Conservation (phyloP, 2,888 invertebrate genomes). For the Epirrita christyi region DNA sequence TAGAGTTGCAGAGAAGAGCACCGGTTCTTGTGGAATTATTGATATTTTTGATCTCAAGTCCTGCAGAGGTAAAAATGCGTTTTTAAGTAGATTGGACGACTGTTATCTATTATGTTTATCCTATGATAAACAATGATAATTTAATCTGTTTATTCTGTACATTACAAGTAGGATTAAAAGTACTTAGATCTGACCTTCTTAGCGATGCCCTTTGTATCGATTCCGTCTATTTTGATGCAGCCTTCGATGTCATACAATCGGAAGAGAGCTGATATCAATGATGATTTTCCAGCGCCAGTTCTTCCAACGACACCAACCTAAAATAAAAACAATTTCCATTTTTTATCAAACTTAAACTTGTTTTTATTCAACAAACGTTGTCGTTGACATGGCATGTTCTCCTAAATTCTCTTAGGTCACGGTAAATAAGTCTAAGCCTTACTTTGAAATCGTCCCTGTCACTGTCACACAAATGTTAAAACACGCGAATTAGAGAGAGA, state of each 20-base stretch:
- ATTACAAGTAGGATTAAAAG: too few species aligned
- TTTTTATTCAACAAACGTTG: background rate
- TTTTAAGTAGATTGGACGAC: background rate
- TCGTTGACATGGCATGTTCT: too few species aligned
- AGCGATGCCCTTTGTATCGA: constrained; percentile 86
- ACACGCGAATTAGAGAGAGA: too few species aligned
- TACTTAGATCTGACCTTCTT: constrained; percentile 71
- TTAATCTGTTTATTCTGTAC: too few species aligned
- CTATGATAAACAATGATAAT: too few species aligned
- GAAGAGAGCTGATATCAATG: constrained; percentile 91
- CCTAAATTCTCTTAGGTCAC: too few species aligned
- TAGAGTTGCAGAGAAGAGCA: constrained; percentile 87
- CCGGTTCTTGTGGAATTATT: constrained; percentile 89
- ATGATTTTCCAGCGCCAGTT: constrained; percentile 94
- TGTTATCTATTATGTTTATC: background rate
- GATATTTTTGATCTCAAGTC: constrained; percentile 87
- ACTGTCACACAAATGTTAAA: too few species aligned
- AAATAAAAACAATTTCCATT: background rate
- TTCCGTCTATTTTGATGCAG: constrained; percentile 88
- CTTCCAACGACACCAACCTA: constrained; percentile 92
- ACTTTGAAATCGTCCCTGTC: too few species aligned
- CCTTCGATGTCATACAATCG: constrained; percentile 89
- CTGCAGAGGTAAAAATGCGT: constrained; percentile 48
- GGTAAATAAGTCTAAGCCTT: too few species aligned
- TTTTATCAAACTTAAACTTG: background rate